Evolutionary conservation across 2,888 invertebrate species (phyloP).

Genomic region (Oasisia sp.): DNA sequence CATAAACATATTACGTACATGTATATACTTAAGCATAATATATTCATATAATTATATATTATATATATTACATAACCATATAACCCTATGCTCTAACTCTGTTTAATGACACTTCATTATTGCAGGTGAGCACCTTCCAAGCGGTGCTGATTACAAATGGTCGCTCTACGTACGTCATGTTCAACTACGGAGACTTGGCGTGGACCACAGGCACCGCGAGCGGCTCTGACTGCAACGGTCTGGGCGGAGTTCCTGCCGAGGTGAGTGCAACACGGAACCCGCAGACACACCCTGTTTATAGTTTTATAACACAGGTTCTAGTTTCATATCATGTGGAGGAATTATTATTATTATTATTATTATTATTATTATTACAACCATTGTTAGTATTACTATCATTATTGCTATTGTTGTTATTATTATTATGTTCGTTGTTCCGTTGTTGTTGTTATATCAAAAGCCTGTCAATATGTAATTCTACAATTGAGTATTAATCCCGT

Average conservation of each 20-base stretch:
- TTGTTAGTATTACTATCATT: too few species aligned
- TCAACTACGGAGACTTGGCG: neutral
- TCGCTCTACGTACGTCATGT: neutral
- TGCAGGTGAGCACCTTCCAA: neutral
- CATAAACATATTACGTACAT: too few species aligned
- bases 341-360: too few species aligned
- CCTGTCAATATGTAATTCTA: too few species aligned
- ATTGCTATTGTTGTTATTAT: too few species aligned
- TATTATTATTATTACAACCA: too few species aligned
- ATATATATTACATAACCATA: neutral
- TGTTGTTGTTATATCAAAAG: too few species aligned
- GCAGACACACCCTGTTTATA: too few species aligned
- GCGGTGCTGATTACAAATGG: neutral
- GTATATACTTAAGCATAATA: neutral
- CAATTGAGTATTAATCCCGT: too few species aligned
- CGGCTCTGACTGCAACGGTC: neutral
- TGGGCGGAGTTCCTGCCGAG: neutral
- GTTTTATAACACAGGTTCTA: too few species aligned
- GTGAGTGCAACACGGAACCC: neutral
- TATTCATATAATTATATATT: neutral
- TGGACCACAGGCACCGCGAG: neutral
- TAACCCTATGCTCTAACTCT: neutral
- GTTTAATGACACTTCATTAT: neutral
- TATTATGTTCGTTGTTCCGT: too few species aligned
- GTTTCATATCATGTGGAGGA: too few species aligned